Evolutionary conservation across 92 coral and sea anemone genomes (phyloP).

Genomic region (Heliopora coerulea): DNA sequence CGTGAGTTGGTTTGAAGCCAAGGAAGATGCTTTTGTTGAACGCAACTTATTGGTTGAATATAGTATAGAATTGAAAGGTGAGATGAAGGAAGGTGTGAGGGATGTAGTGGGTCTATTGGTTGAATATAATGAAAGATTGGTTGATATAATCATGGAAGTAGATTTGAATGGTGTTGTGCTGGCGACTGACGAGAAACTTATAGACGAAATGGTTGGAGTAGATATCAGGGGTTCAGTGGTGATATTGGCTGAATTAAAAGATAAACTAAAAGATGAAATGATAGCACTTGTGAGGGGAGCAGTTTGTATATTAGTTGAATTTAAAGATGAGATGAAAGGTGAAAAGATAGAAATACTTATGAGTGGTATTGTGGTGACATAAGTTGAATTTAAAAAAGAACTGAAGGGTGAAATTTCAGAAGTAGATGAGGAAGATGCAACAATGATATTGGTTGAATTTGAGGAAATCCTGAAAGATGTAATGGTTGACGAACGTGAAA

Average conservation of each 20-base stretch:
- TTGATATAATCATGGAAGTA: too few relatives aligned
- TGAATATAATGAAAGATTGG: background rate
- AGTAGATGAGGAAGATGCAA: too few relatives aligned
- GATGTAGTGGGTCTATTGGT: background rate
- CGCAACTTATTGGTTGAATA: background rate
- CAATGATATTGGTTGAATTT: too few relatives aligned
- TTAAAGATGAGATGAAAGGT: background rate
- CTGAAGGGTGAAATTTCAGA: background rate
- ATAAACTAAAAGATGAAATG: too few relatives aligned
- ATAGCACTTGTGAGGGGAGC: background rate
- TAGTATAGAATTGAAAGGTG: background rate
- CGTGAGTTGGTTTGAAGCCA: too few relatives aligned
- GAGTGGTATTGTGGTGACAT: background rate
- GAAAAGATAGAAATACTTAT: background rate
- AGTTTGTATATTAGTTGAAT: background rate
- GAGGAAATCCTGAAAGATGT: too few relatives aligned
- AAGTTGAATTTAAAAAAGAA: background rate
- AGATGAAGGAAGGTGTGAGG: background rate
- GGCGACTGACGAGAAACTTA: too few relatives aligned
- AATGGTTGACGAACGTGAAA: too few relatives aligned
- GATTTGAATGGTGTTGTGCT: too few relatives aligned
- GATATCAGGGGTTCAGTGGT: too few relatives aligned
- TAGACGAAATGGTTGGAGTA: too few relatives aligned
- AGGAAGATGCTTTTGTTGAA: background rate
- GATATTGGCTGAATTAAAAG: too few relatives aligned